A percentile compares a stretch with the other conserved stretches of the same genome.
Evolutionary conservation across 2,113 vertebrate genomes (phyloP).

Genomic region (Isichthys henryi): DNA sequence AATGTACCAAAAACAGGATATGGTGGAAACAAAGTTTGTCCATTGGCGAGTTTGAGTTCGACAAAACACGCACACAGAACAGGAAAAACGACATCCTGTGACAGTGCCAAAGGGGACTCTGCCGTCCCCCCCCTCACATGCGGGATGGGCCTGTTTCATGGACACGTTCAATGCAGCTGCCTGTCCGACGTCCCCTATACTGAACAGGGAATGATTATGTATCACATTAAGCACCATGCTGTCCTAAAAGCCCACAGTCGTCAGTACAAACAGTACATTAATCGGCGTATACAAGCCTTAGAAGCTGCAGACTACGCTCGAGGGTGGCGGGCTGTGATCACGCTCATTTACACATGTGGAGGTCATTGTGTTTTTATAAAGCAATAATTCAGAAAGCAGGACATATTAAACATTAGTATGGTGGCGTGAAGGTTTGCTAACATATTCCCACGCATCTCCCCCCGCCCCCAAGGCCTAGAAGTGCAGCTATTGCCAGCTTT

Average conservation of each 20-base stretch:
- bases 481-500: neutral
- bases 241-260: neutral
- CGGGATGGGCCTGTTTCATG: neutral
- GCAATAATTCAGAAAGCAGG: neutral
- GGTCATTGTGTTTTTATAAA: neutral
- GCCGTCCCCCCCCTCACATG: neutral
- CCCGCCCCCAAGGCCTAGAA: neutral
- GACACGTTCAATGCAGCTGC: neutral
- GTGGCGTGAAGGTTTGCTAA: neutral
- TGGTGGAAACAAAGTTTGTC: neutral
- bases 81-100: neutral
- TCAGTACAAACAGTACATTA: neutral
- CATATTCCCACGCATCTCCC: neutral
- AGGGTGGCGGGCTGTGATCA: neutral
- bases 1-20: neutral
- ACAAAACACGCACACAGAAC: neutral
- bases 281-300: neutral
- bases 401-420: neutral
- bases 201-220: neutral
- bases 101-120: neutral
- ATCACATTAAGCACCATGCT: neutral
- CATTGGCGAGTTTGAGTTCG: neutral
- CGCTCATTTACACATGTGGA: neutral
- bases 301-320: neutral
- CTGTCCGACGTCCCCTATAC: neutral